Conservation (phyloP, 2,797 vertebrate genomes). For the Myripristis jacobus region DNA sequence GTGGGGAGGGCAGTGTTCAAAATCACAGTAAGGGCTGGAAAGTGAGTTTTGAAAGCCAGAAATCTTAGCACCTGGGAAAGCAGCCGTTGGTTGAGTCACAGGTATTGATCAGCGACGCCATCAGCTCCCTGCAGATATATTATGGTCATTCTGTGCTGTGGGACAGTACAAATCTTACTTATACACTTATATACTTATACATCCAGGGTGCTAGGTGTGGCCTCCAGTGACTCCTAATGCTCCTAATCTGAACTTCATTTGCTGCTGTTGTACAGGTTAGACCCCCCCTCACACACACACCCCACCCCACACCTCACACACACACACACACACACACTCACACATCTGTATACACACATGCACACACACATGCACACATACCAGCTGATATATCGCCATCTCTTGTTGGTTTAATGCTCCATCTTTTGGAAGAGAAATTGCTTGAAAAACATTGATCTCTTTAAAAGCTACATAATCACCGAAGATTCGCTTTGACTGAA, state of each 20-base stretch:
- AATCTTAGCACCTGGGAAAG: no score
- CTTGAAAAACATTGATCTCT: constrained; percentile 16
- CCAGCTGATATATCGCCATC: constrained; percentile 4
- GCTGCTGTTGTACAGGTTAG: constrained; percentile 37
- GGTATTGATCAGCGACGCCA: constrained; percentile 9
- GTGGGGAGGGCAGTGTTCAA: no score
- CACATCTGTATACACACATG: no score
- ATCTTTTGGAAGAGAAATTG: background rate
- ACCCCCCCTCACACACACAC: no score
- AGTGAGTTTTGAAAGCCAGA: no score
- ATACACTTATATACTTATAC: no score
- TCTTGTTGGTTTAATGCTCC: constrained; percentile 13
- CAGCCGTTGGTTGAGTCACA: no score
- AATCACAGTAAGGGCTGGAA: no score
- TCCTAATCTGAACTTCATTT: constrained; percentile 38
- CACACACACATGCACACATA: no score
- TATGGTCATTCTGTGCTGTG: constrained; percentile 25
- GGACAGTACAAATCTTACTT: constrained; percentile 13
- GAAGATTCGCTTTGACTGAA: background rate
- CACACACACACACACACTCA: no score
- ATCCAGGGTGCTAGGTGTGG: constrained; percentile 26
- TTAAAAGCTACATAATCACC: background rate
- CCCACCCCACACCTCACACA: no score
- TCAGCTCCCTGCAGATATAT: no score
- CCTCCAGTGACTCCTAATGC: constrained; percentile 29